These are phyloP conservation scores for Cyprichromis sp. DNA, from an alignment of 2,113 vertebrate species.

Conservation along the genomic window DNA sequence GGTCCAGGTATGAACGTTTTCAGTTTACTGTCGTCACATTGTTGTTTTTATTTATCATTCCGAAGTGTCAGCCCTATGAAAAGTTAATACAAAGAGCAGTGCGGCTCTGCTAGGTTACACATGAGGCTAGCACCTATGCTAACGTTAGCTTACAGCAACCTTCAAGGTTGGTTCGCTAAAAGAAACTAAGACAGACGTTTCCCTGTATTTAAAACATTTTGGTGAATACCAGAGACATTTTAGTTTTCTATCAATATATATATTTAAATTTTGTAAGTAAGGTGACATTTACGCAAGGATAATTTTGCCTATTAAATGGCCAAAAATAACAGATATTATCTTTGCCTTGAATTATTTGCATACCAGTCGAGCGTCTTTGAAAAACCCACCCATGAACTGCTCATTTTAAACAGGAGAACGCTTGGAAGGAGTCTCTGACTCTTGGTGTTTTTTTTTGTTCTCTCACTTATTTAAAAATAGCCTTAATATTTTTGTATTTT, in stretches of 20 bases:
- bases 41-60: not conserved
- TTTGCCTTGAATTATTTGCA: not conserved
- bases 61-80: fast-evolving
- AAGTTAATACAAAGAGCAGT: fast-evolving
- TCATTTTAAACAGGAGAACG: not conserved
- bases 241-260: not conserved
- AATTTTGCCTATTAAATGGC: not conserved
- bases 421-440: not conserved
- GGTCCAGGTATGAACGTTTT: not conserved
- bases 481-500: not conserved
- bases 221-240: not conserved
- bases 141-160: not conserved
- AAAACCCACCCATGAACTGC: not conserved
- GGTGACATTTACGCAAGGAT: not conserved
- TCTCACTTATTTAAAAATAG: not conserved
- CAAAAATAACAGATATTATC: not conserved
- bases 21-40: fast-evolving
- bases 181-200: not conserved
- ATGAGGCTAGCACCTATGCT: conserved; percentile 8
- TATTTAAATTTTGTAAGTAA: not conserved
- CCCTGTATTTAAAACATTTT: not conserved
- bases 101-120: not conserved
- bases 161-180: conserved; percentile 35
- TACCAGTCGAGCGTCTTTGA: not conserved
- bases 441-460: fast-evolving